A percentile compares a stretch with the other conserved stretches of the same genome.
These are phyloP conservation scores for Allobates femoralis DNA, from an alignment of 2,797 vertebrate genomes.

Conservation along the genomic window DNA sequence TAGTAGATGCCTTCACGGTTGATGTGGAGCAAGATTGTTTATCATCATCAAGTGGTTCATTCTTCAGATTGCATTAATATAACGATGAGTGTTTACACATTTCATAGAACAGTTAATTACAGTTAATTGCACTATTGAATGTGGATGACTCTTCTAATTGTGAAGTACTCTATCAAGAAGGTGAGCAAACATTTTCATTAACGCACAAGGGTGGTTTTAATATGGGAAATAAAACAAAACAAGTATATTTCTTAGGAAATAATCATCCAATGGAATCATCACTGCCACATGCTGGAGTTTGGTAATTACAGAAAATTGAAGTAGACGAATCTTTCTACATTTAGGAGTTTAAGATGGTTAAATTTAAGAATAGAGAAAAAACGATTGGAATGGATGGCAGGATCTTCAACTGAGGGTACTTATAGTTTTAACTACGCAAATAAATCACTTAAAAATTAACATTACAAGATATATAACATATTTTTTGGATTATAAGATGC, in stretches of 20 bases:
- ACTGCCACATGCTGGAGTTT: not conserved
- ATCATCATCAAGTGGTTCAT: slow-evolving; percentile 3
- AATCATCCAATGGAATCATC: not conserved
- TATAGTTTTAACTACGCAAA: too few species aligned
- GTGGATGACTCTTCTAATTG: slow-evolving; percentile 24
- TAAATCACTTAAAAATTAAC: too few species aligned
- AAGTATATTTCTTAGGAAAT: not conserved
- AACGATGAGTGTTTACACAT: slow-evolving; percentile 25
- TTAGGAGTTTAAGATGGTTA: not conserved
- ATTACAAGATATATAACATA: too few species aligned
- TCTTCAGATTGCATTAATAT: slow-evolving; percentile 4
- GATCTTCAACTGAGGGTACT: too few species aligned
- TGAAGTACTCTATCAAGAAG: slow-evolving; percentile 13
- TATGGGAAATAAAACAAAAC: not conserved
- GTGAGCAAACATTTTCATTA: not conserved
- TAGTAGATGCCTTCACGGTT: not conserved
- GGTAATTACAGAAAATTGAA: not conserved
- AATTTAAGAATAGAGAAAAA: too few species aligned
- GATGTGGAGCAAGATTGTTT: not conserved
- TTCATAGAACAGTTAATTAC: slow-evolving; percentile 27
- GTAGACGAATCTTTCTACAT: not conserved
- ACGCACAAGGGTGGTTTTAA: not conserved
- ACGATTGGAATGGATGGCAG: too few species aligned
- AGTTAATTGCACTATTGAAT: slow-evolving; percentile 9
- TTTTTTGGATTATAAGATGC: too few species aligned